phyloP scores from a whole-genome alignment of 2,113 vertebrate genomes.

The Miniopterus natalensis region DNA sequence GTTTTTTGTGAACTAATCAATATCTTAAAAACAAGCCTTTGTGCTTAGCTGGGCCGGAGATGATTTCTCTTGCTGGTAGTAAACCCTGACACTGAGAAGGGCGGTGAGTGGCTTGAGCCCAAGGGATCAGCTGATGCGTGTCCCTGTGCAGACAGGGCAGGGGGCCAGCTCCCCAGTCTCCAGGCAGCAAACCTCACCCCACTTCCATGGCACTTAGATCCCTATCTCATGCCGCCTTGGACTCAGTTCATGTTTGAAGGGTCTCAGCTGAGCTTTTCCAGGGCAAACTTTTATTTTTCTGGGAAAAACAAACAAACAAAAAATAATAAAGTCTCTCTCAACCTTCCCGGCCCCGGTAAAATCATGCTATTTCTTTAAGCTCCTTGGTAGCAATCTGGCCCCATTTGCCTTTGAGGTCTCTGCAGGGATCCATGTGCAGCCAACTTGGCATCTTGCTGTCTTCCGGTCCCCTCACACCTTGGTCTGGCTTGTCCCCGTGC shows the following conservation, averaged over 20 bases:
- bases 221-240: not conserved
- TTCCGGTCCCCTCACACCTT: conserved; percentile 76
- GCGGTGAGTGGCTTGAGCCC: not conserved
- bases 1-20: not conserved
- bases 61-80: not conserved
- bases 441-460: conserved; percentile 78
- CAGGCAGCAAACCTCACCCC: not conserved
- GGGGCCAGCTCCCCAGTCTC: not conserved
- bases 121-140: not conserved
- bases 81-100: not conserved
- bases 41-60: not conserved
- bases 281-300: not conserved
- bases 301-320: not conserved
- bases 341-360: not conserved
- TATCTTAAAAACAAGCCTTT: not conserved
- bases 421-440: conserved; percentile 66
- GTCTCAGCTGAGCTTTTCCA: conserved; percentile 51
- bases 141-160: not conserved
- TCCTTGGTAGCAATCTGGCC: conserved; percentile 70
- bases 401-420: conserved; percentile 75
- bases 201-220: not conserved
- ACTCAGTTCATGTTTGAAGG: not conserved
- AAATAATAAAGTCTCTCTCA: not conserved
- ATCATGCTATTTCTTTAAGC: conserved; percentile 75
- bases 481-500: conserved; percentile 74